These are phyloP conservation scores for Rotaria sp. DNA, from an alignment of 2,888 invertebrate genomes.

Conservation along the genomic window DNA sequence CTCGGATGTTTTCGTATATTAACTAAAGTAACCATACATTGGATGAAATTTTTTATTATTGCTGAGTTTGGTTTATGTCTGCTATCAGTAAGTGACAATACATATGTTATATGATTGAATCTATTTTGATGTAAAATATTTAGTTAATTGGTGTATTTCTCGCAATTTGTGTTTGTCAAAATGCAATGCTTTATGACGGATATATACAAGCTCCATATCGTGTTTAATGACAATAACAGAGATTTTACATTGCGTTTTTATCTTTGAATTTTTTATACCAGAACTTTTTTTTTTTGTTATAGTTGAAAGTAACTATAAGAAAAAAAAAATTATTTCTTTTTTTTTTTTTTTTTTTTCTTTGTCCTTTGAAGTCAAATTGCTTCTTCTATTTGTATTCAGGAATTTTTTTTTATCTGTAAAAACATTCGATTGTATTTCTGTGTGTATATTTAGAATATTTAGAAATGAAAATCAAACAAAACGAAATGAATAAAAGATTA, in stretches of 20 bases:
- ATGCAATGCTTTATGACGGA: conserved; percentile 13
- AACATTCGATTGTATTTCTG: background rate
- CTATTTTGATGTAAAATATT: too few species aligned
- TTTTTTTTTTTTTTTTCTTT: too few species aligned
- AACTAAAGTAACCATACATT: background rate
- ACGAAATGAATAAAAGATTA: background rate
- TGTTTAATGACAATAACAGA: background rate
- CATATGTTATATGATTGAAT: too few species aligned
- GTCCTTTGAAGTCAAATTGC: background rate
- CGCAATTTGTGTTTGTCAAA: conserved; percentile 7
- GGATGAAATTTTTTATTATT: background rate
- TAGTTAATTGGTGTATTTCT: background rate
- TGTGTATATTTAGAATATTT: background rate
- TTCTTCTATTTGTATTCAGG: background rate
- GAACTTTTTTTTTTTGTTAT: background rate
- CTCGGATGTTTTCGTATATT: background rate
- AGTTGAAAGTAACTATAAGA: background rate
- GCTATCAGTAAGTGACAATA: background rate
- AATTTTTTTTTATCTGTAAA: background rate
- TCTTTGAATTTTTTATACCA: background rate
- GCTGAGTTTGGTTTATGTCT: background rate
- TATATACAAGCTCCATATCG: background rate
- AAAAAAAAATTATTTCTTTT: background rate
- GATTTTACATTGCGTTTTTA: background rate
- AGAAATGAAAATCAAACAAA: background rate